These are phyloP conservation scores for Macaria liturata DNA, from an alignment of 2,888 invertebrate species.

Conservation along the genomic window DNA sequence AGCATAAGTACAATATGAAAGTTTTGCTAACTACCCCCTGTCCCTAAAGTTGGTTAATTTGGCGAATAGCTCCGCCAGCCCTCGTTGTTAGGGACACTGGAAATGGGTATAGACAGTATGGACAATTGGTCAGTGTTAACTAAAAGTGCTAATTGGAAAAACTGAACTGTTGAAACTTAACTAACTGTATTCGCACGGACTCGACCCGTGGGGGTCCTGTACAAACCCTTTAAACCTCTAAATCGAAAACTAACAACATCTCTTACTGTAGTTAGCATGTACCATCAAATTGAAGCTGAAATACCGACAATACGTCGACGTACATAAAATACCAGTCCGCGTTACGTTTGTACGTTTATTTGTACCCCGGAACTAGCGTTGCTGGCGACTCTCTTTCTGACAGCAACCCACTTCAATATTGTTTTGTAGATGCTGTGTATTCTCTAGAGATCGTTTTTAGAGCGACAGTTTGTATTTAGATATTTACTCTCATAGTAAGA, in stretches of 20 bases:
- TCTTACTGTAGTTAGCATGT: conserved; percentile 3
- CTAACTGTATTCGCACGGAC: too few species aligned
- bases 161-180: too few species aligned
- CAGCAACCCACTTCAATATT: too few species aligned
- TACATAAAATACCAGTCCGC: conserved; percentile 32
- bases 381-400: conserved; percentile 24
- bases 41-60: conserved; percentile 24
- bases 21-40: conserved; percentile 18
- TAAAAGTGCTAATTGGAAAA: too few species aligned
- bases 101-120: not conserved
- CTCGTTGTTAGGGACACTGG: conserved; percentile 12
- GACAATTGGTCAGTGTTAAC: not conserved
- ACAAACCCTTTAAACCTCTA: too few species aligned
- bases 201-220: too few species aligned
- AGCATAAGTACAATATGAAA: conserved; percentile 25
- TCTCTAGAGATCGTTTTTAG: too few species aligned
- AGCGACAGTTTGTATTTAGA: too few species aligned
- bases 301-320: conserved; percentile 29
- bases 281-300: conserved; percentile 17
- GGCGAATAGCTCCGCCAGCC: conserved; percentile 20
- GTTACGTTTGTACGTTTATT: conserved; percentile 27
- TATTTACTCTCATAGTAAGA: too few species aligned
- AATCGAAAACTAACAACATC: not conserved
- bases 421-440: not conserved
- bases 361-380: conserved; percentile 28